phyloP scores from a whole-genome alignment of 2,113 vertebrate genomes.

The Cyanoramphus novaezelandiae region DNA sequence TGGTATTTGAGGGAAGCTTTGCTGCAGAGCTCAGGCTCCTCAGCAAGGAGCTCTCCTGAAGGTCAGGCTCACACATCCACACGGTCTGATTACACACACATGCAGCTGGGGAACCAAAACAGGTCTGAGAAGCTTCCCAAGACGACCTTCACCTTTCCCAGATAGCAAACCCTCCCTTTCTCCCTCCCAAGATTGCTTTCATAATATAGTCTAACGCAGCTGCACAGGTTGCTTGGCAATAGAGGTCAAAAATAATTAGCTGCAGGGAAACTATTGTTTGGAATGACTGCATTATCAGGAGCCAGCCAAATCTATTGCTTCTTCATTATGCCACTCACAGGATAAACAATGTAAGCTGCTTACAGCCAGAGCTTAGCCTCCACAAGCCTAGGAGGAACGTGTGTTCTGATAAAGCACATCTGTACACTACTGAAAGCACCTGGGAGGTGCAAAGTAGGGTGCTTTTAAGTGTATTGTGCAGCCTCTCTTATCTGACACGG shows the following conservation, averaged over 20 bases:
- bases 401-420: neutral
- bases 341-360: conserved; percentile 67
- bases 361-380: conserved; percentile 45
- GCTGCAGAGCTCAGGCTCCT: conserved; percentile 1
- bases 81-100: neutral
- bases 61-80: conserved; percentile 17
- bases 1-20: neutral
- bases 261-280: conserved; percentile 67
- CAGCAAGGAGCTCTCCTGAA: conserved; percentile 16
- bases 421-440: neutral
- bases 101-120: neutral
- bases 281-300: conserved; percentile 54
- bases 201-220: neutral
- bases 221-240: conserved; percentile 67
- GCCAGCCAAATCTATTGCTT: conserved; percentile 56
- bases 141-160: conserved; percentile 8
- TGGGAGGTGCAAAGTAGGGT: neutral
- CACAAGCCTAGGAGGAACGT: neutral
- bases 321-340: conserved; percentile 62
- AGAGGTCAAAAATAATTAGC: conserved; percentile 67
- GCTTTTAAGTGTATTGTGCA: neutral
- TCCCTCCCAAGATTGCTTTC: conserved; percentile 34
- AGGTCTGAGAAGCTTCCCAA: neutral
- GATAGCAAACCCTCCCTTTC: neutral
- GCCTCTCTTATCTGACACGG: neutral